These are phyloP conservation scores for Heterotis niloticus DNA, from an alignment of 2,113 vertebrate genomes.

Conservation along the genomic window DNA sequence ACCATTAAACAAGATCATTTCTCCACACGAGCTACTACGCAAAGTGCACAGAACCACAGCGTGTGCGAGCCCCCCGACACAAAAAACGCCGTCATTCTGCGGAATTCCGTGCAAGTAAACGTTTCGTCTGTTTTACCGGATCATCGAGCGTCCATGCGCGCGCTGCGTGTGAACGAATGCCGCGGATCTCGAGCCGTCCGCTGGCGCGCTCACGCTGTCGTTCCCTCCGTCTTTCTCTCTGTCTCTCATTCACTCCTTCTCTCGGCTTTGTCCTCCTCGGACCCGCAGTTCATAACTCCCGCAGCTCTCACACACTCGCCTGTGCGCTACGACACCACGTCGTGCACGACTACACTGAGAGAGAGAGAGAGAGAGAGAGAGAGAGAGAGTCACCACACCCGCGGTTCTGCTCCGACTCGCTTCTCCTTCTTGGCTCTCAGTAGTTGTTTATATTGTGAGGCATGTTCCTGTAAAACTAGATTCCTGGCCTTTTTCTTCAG, in stretches of 20 bases:
- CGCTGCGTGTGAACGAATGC: no score
- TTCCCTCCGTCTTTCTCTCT: no score
- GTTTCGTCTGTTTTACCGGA: slow-evolving; percentile 1
- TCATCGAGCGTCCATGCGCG: background rate
- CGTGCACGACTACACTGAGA: no score
- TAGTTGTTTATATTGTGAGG: slow-evolving; percentile 22
- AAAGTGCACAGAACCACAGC: background rate
- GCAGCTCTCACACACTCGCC: background rate
- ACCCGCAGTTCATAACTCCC: slow-evolving; percentile 2
- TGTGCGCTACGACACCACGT: no score
- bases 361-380: no score
- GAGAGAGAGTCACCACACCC: slow-evolving; percentile 35
- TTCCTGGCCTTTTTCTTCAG: background rate
- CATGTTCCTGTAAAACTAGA: slow-evolving; percentile 29
- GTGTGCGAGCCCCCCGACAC: no score
- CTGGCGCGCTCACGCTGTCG: no score
- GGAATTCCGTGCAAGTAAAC: no score
- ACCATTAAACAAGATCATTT: background rate
- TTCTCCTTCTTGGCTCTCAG: background rate
- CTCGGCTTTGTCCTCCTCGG: background rate
- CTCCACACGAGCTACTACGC: background rate
- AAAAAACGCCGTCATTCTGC: no score
- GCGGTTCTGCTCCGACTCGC: slow-evolving; percentile 39
- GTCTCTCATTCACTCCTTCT: background rate
- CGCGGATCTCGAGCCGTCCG: no score